Conservation (phyloP, 1,140 invertebrate species). For the Subanguina moxae region DNA sequence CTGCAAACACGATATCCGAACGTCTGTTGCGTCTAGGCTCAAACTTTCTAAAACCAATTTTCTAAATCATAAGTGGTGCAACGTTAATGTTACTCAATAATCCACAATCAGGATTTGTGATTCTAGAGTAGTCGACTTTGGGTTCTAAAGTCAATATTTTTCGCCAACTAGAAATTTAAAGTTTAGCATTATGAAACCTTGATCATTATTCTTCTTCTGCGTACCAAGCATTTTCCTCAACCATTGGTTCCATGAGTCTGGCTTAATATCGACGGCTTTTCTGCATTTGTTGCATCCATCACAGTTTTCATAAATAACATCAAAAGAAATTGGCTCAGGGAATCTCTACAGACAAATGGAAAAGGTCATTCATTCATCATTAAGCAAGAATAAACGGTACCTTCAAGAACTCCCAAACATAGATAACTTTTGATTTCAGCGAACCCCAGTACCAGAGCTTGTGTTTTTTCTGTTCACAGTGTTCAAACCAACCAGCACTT, state of each 20-base stretch:
- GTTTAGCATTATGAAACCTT: too few relatives aligned
- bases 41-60: neutral
- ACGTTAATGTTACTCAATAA: neutral
- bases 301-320: constrained; percentile 29
- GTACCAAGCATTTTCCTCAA: neutral
- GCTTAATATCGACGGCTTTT: neutral
- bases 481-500: constrained; percentile 34
- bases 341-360: constrained; percentile 12
- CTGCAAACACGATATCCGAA: neutral
- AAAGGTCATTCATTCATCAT: too few relatives aligned
- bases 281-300: constrained; percentile 30
- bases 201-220: too few relatives aligned
- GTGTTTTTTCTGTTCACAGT: constrained; percentile 35
- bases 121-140: neutral
- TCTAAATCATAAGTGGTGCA: neutral
- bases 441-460: constrained; percentile 40
- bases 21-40: constrained; percentile 1
- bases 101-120: constrained; percentile 1
- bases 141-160: too few relatives aligned
- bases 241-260: neutral
- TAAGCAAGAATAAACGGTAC: constrained; percentile 18
- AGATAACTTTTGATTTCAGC: constrained; percentile 17
- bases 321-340: constrained; percentile 14
- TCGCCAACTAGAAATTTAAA: too few relatives aligned
- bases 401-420: constrained; percentile 41